Evolutionary conservation across 1,140 invertebrate genomes (phyloP), one percentile per base, ranked within the genome.

Genomic region (Thalassaphorura encarpata): DNA sequence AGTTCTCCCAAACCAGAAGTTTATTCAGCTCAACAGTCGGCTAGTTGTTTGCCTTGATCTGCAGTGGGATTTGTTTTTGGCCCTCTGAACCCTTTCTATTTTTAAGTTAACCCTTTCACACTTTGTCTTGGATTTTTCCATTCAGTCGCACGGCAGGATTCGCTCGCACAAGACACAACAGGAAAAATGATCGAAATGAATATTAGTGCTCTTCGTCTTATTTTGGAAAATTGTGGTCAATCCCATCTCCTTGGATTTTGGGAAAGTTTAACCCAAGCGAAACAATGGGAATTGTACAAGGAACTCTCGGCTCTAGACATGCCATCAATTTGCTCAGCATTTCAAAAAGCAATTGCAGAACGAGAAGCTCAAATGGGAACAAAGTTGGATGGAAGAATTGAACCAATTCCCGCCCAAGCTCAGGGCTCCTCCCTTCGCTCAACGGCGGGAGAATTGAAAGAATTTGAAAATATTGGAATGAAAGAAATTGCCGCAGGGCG

Each of bases 221-320:
- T n/a, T n/a, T n/a, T n/a, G n/a, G n/a, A n/a, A n/a, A n/a, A n/a
- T n/a, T 68, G 74, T 60, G 74, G 73, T 21, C 93, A 97, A 74
- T 80, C 84, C 51, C 92, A 97, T 71, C 73, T 97, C 54, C 69
- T 96, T 6, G 77, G 82, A 65, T 96, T 88, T 72, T 94, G 85
- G 85, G 75, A 83, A 55, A 76, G 82, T 57, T 67, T 96, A 2
- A 74, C 71, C 19, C 74, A 82, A 5, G 73, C 79, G 43, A 78
- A 93, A 66, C 78, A 78, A 58, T 66, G 77, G 33, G 66, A 68
- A 13, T 47, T 66, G 29, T 57, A 52, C 26, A 33, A 42, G 26
- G 63, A 65, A 11, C 45, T 65, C 46, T 26, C 27, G 42, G 63
- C 11, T 19, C 43, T 3, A 42, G 42, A 3, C 19, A n/a, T 24